Conservation (phyloP, 35 echinoderm and acorn worm species). For the Ophiothrix spiculata region DNA sequence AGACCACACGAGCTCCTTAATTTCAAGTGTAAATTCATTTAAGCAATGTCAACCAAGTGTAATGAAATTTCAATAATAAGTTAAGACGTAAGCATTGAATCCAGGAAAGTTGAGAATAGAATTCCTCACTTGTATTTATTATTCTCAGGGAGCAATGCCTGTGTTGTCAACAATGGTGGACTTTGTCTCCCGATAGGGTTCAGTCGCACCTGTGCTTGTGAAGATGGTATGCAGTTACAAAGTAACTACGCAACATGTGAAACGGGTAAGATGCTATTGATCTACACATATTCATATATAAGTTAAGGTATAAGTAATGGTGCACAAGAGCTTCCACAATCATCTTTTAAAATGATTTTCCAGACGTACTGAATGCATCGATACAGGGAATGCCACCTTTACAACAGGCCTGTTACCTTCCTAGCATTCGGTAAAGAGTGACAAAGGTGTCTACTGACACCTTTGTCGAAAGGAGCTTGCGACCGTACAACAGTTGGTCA, state of each 20-base stretch:
- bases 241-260: constrained; percentile 28
- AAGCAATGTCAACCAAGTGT: too few relatives aligned
- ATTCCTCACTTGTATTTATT: neutral
- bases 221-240: constrained; percentile 45
- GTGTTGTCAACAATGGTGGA: constrained; percentile 69
- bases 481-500: too few relatives aligned
- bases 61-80: too few relatives aligned
- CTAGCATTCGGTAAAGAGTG: too few relatives aligned
- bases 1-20: too few relatives aligned
- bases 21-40: too few relatives aligned
- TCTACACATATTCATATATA: neutral
- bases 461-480: too few relatives aligned
- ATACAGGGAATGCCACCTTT: neutral
- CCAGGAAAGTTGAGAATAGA: too few relatives aligned
- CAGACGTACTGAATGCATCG: neutral
- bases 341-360: neutral
- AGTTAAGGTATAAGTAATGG: neutral
- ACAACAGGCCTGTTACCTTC: neutral
- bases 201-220: constrained; percentile 64
- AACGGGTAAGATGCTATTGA: neutral
- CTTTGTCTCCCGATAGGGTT: constrained; percentile 61
- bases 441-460: too few relatives aligned
- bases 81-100: too few relatives aligned
- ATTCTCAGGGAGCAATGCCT: constrained; percentile 40
- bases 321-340: neutral